Base-by-base conservation (phyloP, 1,140 invertebrate genomes). In the Antheraea pernyi region DNA sequence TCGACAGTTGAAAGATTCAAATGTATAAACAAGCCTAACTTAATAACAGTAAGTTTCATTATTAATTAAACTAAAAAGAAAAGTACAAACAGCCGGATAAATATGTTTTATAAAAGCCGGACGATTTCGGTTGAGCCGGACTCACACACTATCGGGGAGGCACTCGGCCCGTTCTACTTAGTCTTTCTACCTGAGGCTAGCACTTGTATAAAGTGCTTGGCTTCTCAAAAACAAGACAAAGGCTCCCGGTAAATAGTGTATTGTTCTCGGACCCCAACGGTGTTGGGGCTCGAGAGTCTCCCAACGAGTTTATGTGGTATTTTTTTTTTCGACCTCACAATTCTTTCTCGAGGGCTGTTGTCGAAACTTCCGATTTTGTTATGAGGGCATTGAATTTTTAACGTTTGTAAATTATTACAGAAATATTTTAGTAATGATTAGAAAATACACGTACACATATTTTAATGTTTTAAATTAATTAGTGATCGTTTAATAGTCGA, bases 291-390 rank as follows among this genome's bases (percentile, higher is more conserved):
- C 59, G 72, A 81, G 75, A 68, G 71, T 53, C 59, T 53, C 65
- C 77, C 74, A 70, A 81, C 75, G 75, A 84, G 82, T 84, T 82
- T 83, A 81, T 77, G 83, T 75, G 79, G 78, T 79, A 74, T 82
- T 83, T 78, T 73, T 79, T 76, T 82, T 82, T 78, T 69, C 70
- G 70, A 36, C 22, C 68, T 69, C 70, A 67, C 58, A 72, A 76
- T 74, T 18, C 46, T 16, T 30, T 11, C 64, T 65, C 39, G 18
- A 42, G 64, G 37, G 64, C 64, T 65, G 62, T 64, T 63, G 46
- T 61, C 60, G 60, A 61, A 61, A 61, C 60, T 22, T 22, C 60
- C 19, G 60, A 30, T 61, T 61, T 61, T 61, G 60, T 61, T 61
- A 61, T 61, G 19, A 19, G 60, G 46, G 46, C 46, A 53, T 53